Evolutionary conservation across 1,140 invertebrate species (phyloP).

Genomic region (Caenorhabditis latens): DNA sequence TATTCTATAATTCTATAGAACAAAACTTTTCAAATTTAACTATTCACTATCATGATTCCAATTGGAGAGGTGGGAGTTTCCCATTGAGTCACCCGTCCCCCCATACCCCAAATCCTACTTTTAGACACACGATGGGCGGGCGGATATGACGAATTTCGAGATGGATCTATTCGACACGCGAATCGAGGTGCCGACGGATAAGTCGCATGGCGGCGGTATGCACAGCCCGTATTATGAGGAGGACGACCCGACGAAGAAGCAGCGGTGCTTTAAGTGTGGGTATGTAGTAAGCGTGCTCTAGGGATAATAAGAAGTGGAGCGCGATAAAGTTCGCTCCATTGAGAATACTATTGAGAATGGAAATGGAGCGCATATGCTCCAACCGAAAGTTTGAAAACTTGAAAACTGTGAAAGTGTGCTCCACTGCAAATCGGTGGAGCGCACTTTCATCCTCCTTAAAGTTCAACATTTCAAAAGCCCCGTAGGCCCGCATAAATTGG

Average conservation of each 20-base stretch:
- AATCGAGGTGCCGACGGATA: slow-evolving; percentile 56
- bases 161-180: slow-evolving; percentile 74
- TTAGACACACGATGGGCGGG: slow-evolving; percentile 75
- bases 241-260: slow-evolving; percentile 13
- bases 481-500: too few species aligned
- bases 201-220: slow-evolving; percentile 1
- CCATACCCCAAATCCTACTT: slow-evolving; percentile 18
- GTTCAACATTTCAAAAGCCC: too few species aligned
- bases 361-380: too few species aligned
- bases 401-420: too few species aligned
- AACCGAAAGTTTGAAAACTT: too few species aligned
- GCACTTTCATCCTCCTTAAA: too few species aligned
- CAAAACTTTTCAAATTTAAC: too few species aligned
- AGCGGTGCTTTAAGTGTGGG: slow-evolving; percentile 46
- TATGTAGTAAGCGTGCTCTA: background rate
- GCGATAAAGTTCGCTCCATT: too few species aligned
- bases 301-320: too few species aligned
- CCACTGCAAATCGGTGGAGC: too few species aligned
- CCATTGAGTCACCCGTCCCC: background rate
- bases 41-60: slow-evolving; percentile 51
- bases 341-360: too few species aligned
- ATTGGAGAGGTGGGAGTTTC: slow-evolving; percentile 62
- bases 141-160: slow-evolving; percentile 77
- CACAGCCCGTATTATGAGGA: slow-evolving; percentile 32
- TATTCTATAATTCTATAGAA: too few species aligned